Base-by-base conservation (phyloP, 1,140 invertebrate genomes). In the Drusus annulatus region DNA sequence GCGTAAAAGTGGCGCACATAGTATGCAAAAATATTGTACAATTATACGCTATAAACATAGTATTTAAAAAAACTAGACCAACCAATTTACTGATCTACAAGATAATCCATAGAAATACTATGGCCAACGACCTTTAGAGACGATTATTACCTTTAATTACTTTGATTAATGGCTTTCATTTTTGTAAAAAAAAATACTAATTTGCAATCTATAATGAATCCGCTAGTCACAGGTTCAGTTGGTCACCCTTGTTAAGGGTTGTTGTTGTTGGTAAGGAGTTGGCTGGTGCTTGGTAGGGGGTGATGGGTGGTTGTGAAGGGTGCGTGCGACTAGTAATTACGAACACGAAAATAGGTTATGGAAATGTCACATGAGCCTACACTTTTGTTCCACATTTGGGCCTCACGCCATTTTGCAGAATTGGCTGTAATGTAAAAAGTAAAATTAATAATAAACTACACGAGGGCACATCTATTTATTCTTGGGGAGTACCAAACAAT, bases 301-400 rank as follows among this genome's bases (percentile, higher is more conserved):
- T 13, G 10, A 10, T 7, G 36, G 36, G 36, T 45, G 36, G 36
- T 45, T 2, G 36, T 1, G 36, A 45, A 45, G 36, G 36, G 36
- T 28, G 69, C 69, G 69, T 74, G 69, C 69, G 13, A 7, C 17
- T n/a, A 21, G 51, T 74, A 74, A 74, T 74, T 56, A 74, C 52
- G 25, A 28, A 21, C 6, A 28, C 36, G 65, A 45, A 69, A 69
- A 69, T 69, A 69, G 65, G 65, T 69, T 69, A 69, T 65, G 73
- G 56, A 78, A 81, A 78, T 81, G 80, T 81, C 80, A 68, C 80
- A 76, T 60, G 80, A 52, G 52, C 36, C 54, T 45, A 63, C 36
- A 76, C 71, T 76, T 62, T 76, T 56, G 74, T 62, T 60, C 74
- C 74, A 45, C 23, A 65, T 45, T 76, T 56, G 74, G 45, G n/a